Percentiles rank a stretch among this genome's conserved stretches.
These are phyloP conservation scores for Strix uralensis DNA, from an alignment of 2,113 vertebrate genomes.

Conservation along the genomic window DNA sequence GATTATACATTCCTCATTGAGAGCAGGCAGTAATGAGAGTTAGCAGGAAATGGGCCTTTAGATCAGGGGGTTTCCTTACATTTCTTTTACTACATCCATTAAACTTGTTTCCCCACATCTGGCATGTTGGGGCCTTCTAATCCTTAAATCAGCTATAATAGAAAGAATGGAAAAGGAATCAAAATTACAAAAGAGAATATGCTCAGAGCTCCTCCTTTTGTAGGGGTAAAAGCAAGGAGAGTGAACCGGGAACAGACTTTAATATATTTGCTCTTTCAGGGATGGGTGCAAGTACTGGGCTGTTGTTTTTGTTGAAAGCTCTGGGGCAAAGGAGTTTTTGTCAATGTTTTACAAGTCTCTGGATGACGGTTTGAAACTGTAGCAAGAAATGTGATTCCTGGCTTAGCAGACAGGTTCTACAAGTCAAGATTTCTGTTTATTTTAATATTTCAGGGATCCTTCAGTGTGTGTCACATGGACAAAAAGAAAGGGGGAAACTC, in stretches of 20 bases:
- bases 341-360: conserved; percentile 50
- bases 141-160: conserved; percentile 21
- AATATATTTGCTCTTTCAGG: conserved; percentile 49
- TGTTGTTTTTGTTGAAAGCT: conserved; percentile 62
- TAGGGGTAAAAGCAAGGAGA: not conserved
- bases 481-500: conserved; percentile 29
- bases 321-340: conserved; percentile 21
- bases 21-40: not conserved
- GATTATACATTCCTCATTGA: not conserved
- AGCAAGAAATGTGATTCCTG: conserved; percentile 66
- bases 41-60: conserved; percentile 39
- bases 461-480: conserved; percentile 48
- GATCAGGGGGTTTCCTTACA: not conserved
- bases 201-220: not conserved
- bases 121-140: conserved; percentile 6
- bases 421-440: conserved; percentile 68
- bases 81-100: conserved; percentile 28
- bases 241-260: not conserved
- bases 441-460: conserved; percentile 68
- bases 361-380: conserved; percentile 46
- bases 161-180: conserved; percentile 9
- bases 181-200: not conserved
- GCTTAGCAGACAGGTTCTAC: conserved; percentile 70
- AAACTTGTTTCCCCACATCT: conserved; percentile 25
- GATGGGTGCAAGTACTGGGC: conserved; percentile 24